phyloP scores from a whole-genome alignment of 2,113 vertebrate genomes.

The Psephotus haematonotus region DNA sequence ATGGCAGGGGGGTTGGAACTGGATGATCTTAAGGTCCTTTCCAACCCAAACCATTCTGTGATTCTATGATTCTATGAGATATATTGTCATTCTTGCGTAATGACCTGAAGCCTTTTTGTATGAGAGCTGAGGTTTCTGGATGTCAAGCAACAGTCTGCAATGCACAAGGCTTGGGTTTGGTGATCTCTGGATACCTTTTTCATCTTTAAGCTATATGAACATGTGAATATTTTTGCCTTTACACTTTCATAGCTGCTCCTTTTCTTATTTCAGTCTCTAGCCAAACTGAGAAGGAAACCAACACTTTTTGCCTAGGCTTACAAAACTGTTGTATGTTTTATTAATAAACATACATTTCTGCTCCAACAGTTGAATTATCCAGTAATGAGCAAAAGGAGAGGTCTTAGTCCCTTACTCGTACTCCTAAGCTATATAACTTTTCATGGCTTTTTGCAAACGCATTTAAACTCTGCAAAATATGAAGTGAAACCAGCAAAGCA shows the following conservation, averaged over 20 bases:
- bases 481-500: neutral
- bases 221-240: neutral
- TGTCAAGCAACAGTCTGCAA: neutral
- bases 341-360: neutral
- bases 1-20: too few species aligned
- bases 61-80: neutral
- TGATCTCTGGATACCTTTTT: neutral
- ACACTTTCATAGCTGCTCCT: neutral
- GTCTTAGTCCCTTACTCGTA: neutral
- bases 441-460: neutral
- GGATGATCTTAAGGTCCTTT: too few species aligned
- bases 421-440: neutral
- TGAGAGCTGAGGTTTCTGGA: neutral
- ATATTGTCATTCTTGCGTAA: neutral
- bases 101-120: neutral
- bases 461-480: neutral
- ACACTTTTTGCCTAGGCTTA: neutral
- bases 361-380: neutral
- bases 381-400: neutral
- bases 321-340: neutral
- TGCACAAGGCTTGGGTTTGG: neutral
- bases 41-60: too few species aligned
- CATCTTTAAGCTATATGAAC: neutral
- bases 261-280: neutral
- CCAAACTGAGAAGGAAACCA: neutral